phyloP scores from a whole-genome alignment of 2,113 vertebrate genomes.

The Trichechus manatus region DNA sequence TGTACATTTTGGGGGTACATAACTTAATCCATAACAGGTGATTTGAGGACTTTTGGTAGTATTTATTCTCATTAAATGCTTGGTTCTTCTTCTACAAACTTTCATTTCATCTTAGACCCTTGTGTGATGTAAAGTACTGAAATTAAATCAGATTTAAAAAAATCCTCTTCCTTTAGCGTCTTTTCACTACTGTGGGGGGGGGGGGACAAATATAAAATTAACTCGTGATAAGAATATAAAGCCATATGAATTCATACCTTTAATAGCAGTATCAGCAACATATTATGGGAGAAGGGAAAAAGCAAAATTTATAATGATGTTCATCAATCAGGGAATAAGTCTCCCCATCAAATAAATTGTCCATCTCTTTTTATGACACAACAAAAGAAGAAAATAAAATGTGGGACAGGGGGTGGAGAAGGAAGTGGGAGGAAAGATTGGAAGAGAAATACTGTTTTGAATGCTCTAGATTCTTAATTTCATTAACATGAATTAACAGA shows the following conservation, averaged over 20 bases:
- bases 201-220: not conserved
- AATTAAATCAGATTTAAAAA: slow-evolving; percentile 46
- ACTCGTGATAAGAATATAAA: not conserved
- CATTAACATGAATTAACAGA: not conserved
- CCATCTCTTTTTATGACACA: not conserved
- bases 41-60: not conserved
- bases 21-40: no score
- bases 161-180: not conserved
- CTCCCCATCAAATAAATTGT: not conserved
- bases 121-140: not conserved
- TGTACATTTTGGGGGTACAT: no score
- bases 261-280: not conserved
- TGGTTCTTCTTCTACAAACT: not conserved
- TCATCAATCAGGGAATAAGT: not conserved
- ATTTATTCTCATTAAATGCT: not conserved
- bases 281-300: not conserved
- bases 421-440: not conserved
- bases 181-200: not conserved
- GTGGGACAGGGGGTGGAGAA: not conserved
- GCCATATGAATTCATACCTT: not conserved
- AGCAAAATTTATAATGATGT: not conserved
- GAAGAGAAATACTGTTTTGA: not conserved
- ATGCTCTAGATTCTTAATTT: not conserved
- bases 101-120: not conserved
- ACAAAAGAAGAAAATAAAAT: slow-evolving; percentile 4